phyloP scores from a whole-genome alignment of 2,113 vertebrate genomes.

The Protobothrops flavoviridis region DNA sequence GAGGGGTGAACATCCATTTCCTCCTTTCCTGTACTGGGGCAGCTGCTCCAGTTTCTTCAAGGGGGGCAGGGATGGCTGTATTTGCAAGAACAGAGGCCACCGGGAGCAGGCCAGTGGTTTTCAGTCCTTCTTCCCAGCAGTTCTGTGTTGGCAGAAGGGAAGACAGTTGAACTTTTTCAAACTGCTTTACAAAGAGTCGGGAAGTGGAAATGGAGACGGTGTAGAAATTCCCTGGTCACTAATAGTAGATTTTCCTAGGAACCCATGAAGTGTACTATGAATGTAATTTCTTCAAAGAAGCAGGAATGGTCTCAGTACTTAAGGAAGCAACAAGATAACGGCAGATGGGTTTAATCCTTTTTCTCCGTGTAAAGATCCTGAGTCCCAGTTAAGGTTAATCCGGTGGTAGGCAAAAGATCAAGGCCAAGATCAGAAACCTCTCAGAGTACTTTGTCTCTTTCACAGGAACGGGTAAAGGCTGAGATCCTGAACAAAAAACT shows the following conservation, averaged over 20 bases:
- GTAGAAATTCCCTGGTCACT: neutral
- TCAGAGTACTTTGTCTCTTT: neutral
- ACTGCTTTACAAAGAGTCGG: neutral
- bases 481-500: slow-evolving; percentile 64
- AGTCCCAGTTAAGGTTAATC: neutral
- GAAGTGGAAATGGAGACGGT: neutral
- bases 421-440: neutral
- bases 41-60: neutral
- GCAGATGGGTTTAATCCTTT: neutral
- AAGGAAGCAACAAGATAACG: neutral
- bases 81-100: neutral
- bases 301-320: neutral
- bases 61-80: neutral
- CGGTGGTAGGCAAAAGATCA: neutral
- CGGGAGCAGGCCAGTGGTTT: neutral
- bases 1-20: neutral
- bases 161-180: neutral
- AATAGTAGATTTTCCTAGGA: neutral
- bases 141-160: neutral
- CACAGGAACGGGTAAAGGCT: slow-evolving; percentile 70
- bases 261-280: neutral
- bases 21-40: neutral
- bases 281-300: neutral
- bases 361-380: neutral
- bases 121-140: neutral